Conservation (phyloP, 53 echinoderm and acorn worm species). For the Apostichopus leukothele region DNA sequence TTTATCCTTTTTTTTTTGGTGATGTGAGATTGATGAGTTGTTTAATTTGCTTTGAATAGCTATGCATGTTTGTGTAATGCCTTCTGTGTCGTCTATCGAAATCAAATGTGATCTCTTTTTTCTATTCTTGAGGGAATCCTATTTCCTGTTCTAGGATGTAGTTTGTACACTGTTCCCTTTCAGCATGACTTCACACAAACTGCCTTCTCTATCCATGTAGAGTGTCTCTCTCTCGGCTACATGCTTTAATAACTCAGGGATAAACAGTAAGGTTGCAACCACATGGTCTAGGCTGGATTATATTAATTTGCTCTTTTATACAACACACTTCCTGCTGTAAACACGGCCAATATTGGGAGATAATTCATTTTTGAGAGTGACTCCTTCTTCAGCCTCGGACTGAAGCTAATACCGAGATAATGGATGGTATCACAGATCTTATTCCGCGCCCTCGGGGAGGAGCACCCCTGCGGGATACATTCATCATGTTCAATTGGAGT, state of each 20-base stretch:
- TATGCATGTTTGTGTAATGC: too few relatives aligned
- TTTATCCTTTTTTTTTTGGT: neutral
- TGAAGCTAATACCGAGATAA: conserved; percentile 36
- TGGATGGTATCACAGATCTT: conserved; percentile 35
- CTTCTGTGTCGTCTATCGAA: too few relatives aligned
- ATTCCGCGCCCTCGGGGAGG: conserved; percentile 20
- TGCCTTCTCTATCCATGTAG: too few relatives aligned
- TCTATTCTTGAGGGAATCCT: too few relatives aligned
- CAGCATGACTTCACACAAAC: too few relatives aligned
- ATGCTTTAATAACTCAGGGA: conserved; percentile 8
- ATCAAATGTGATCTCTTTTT: too few relatives aligned
- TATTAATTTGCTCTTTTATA: conserved; percentile 2
- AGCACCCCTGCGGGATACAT: conserved; percentile 27
- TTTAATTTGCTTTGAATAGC: too few relatives aligned
- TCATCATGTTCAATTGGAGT: conserved; percentile 42
- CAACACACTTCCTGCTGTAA: conserved; percentile 31
- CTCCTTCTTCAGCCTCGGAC: conserved; percentile 5
- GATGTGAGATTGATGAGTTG: too few relatives aligned
- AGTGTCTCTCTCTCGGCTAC: neutral
- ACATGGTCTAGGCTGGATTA: neutral
- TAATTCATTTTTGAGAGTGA: conserved; percentile 35
- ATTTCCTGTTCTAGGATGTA: too few relatives aligned
- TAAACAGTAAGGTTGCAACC: neutral
- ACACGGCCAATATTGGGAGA: conserved; percentile 25
- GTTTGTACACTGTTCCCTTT: too few relatives aligned